phyloP scores from a whole-genome alignment of 2,113 vertebrate species.

The Falco punctatus region DNA sequence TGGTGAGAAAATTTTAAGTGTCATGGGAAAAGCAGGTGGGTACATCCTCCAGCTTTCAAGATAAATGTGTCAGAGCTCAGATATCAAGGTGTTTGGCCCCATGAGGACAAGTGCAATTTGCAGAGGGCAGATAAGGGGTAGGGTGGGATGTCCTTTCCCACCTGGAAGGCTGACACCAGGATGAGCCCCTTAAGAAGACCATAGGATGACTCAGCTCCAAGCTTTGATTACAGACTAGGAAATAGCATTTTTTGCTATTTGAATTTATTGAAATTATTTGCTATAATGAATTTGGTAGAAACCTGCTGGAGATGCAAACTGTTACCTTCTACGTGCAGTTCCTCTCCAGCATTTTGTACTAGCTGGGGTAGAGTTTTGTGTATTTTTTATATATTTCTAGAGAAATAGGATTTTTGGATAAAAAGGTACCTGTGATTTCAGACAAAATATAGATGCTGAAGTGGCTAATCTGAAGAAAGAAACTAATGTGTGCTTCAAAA shows the following conservation, averaged over 20 bases:
- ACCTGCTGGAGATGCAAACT: background rate
- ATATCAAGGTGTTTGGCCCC: background rate
- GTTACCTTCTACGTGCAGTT: background rate
- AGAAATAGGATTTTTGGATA: background rate
- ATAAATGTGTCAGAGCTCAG: background rate
- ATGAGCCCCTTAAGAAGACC: background rate
- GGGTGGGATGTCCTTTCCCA: background rate
- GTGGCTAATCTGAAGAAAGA: conserved; percentile 35
- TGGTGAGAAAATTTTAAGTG: background rate
- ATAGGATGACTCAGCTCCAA: background rate
- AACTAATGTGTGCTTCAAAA: conserved; percentile 26
- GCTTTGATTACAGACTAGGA: background rate
- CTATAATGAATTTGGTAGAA: background rate
- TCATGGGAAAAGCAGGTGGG: background rate
- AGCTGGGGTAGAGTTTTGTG: background rate
- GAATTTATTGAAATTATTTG: no score
- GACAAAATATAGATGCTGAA: background rate
- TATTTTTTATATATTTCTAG: background rate
- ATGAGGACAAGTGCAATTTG: background rate
- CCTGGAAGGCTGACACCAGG: background rate
- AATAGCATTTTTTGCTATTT: background rate
- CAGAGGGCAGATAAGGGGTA: background rate
- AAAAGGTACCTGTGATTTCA: conserved; percentile 24
- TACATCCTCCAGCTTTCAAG: background rate
- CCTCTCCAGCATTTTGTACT: background rate